Base-by-base conservation (phyloP, 2,113 vertebrate genomes). In the Hiodon tergisus region DNA sequence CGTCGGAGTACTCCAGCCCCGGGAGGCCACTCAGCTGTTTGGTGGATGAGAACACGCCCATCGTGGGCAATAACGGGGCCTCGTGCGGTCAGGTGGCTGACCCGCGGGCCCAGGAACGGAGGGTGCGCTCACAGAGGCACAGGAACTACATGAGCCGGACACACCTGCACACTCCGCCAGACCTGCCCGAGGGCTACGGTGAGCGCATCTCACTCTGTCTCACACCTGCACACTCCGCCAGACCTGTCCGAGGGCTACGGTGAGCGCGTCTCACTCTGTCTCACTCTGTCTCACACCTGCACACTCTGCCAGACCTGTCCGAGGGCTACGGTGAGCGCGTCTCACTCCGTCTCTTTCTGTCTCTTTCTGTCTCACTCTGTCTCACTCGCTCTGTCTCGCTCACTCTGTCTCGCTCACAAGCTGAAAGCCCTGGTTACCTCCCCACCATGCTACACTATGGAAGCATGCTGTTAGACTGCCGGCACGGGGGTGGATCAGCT, bases 121-220 rank as follows among this genome's bases (percentile, higher is more conserved):
- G 94, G 70, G 95, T 97, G 17, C 91, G 97, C 48, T 99, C 97
- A 0, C 97, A 99, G 80, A 89, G 96, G 82, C 97, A 99, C 85
- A 90, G 97, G 81, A 98, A 99, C 89, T 99, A 98, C 86, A 98
- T 99, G 97, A 99, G 97, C 91, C 94, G 97, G 79, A 99, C 97
- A 57, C 97, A 99, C 83, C 91, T 99, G 83, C 97, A 99, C 87
- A 97, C 95, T 5, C 96, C 96, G 17, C 96, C 97, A 0, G 97
- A 99, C 85, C 89, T 99, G 8, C 97, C 96, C 0, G 96, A 99
- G 83, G 97, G 97, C 87, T 99, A 99, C 8, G 97, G 97, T 98
- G 83, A 79, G 94, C 31, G 31, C 31, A 2, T 31, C 31, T 31
- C 31, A 31, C 31, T 31, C 31, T 31, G 31, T 31, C 31, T 31